Evolutionary conservation across 2,888 invertebrate species (phyloP).

Genomic region (Nomada flava): DNA sequence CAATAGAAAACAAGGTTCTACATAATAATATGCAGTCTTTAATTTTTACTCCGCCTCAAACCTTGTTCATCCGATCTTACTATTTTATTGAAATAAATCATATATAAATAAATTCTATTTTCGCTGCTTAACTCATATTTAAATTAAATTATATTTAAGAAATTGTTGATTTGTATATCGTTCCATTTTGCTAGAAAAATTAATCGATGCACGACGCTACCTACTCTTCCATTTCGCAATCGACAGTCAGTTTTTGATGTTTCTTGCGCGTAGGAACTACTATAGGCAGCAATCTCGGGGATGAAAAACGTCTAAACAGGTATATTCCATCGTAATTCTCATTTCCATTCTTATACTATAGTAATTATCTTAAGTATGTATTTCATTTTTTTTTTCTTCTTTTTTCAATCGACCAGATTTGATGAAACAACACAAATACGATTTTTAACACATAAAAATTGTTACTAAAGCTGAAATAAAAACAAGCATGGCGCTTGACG

Average conservation of each 20-base stretch:
- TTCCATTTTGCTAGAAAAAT: conserved; percentile 57
- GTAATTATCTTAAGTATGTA: conserved; percentile 73
- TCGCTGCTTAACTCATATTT: conserved; percentile 73
- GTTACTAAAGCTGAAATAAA: conserved; percentile 72
- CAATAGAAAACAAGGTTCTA: conserved; percentile 55
- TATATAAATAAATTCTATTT: conserved; percentile 72
- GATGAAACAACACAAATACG: conserved; percentile 68
- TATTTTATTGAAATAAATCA: conserved; percentile 59
- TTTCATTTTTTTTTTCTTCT: conserved; percentile 59
- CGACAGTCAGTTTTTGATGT: conserved; percentile 59
- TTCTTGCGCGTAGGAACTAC: conserved; percentile 77
- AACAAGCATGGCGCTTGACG: conserved; percentile 59
- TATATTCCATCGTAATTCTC: conserved; percentile 70
- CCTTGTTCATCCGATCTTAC: conserved; percentile 54
- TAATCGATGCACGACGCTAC: conserved; percentile 70
- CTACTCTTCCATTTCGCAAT: conserved; percentile 67
- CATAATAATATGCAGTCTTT: conserved; percentile 68
- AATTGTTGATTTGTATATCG: conserved; percentile 72
- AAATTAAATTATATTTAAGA: conserved; percentile 81
- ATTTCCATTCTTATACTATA: conserved; percentile 73
- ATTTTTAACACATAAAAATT: conserved; percentile 62
- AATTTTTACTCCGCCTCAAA: conserved; percentile 66
- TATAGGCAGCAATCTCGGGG: conserved; percentile 76
- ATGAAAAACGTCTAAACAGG: conserved; percentile 72
- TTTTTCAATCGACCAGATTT: conserved; percentile 67